Evolutionary conservation across 2,888 invertebrate species (phyloP).

Genomic region (Nymphalis urticae): DNA sequence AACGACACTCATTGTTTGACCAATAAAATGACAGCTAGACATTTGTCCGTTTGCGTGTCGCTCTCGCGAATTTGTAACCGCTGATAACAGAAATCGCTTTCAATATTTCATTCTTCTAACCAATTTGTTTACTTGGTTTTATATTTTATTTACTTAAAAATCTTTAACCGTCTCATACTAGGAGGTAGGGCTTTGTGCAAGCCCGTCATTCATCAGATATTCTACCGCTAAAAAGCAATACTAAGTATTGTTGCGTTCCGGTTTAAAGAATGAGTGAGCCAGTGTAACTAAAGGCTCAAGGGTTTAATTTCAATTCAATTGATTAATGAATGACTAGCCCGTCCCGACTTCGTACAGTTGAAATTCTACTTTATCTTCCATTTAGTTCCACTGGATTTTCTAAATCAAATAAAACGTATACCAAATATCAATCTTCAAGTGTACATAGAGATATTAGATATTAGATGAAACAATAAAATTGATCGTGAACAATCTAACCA

Average conservation of each 20-base stretch:
- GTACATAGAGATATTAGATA: slow-evolving; percentile 51
- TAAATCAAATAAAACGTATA: background rate
- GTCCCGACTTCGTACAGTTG: too few relatives aligned
- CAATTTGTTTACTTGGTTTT: slow-evolving; percentile 14
- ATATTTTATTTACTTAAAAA: slow-evolving; percentile 16
- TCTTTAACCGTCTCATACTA: background rate
- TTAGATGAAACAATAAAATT: slow-evolving; percentile 58
- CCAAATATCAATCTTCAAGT: slow-evolving; percentile 36
- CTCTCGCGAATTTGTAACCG: slow-evolving; percentile 28
- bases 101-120: slow-evolving; percentile 23
- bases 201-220: too few relatives aligned
- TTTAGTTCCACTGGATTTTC: background rate
- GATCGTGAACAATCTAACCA: slow-evolving; percentile 64
- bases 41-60: slow-evolving; percentile 30
- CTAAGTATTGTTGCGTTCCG: too few relatives aligned
- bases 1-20: slow-evolving; percentile 14
- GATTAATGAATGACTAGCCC: too few relatives aligned
- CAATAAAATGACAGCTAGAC: slow-evolving; percentile 13
- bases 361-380: background rate
- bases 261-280: too few relatives aligned
- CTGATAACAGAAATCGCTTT: slow-evolving; percentile 25
- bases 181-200: too few relatives aligned
- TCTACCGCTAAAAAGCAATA: too few relatives aligned
- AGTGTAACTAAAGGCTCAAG: too few relatives aligned
- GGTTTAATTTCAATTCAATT: too few relatives aligned